Percentiles rank a stretch among this genome's conserved stretches.
Evolutionary conservation across 2,888 invertebrate genomes (phyloP).

Genomic region (Villa cingulata): DNA sequence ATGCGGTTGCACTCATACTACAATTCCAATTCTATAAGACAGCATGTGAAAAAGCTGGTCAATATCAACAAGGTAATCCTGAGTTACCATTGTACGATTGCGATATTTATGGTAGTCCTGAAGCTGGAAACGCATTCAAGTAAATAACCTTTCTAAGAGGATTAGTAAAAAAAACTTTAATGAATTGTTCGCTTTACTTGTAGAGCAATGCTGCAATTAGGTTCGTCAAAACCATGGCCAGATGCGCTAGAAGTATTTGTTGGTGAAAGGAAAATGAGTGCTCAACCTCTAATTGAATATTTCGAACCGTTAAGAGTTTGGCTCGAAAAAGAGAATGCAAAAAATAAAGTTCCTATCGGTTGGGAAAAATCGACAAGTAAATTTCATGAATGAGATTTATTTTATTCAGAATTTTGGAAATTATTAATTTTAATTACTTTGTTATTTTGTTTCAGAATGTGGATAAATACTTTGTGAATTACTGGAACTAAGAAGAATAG

Average conservation of each 20-base stretch:
- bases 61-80: conserved; percentile 56
- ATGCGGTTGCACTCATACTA: conserved; percentile 63
- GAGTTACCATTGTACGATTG: conserved; percentile 64
- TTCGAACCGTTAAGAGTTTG: conserved; percentile 65
- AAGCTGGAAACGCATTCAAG: conserved; percentile 61
- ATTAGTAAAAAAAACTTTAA: neutral
- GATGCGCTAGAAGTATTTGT: conserved; percentile 73
- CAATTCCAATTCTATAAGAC: conserved; percentile 68
- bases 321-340: conserved; percentile 57
- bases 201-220: conserved; percentile 57
- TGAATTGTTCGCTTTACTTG: no score
- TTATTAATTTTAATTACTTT: conserved; percentile 2
- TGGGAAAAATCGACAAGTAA: conserved; percentile 41
- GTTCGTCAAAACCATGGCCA: conserved; percentile 66
- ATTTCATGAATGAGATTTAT: no score
- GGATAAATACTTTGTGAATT: no score
- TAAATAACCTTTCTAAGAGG: conserved; percentile 26
- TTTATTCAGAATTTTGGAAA: neutral
- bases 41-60: conserved; percentile 60
- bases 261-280: conserved; percentile 60
- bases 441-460: conserved; percentile 31
- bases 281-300: conserved; percentile 63
- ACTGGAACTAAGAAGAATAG: no score
- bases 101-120: conserved; percentile 67
- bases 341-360: conserved; percentile 50